Conservation (phyloP, 1,140 invertebrate genomes). For the Drosophila watanabei region DNA sequence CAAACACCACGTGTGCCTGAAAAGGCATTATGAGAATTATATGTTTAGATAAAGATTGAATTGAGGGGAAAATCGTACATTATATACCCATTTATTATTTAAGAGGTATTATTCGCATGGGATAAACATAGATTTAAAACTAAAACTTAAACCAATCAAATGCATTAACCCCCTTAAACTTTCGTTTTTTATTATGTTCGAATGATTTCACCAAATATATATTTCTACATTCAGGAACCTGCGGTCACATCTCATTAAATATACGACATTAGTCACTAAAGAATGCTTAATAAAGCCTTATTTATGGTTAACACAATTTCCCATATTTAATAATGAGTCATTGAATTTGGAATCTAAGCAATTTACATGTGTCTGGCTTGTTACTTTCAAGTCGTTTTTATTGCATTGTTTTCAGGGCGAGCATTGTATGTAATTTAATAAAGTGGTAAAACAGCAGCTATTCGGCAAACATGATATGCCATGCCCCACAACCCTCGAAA, state of each 20-base stretch:
- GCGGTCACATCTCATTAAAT: neutral
- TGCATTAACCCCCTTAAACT: neutral
- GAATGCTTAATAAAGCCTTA: neutral
- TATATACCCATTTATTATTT: neutral
- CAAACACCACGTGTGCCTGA: slow-evolving; percentile 3
- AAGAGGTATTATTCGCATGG: neutral
- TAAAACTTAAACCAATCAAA: neutral
- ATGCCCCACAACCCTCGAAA: slow-evolving; percentile 36
- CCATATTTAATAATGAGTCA: neutral
- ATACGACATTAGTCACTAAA: neutral
- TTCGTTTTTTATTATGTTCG: no score
- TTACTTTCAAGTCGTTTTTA: slow-evolving; percentile 22
- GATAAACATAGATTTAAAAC: no score
- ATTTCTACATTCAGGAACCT: neutral
- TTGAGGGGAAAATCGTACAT: neutral
- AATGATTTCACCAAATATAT: neutral
- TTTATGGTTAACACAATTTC: neutral
- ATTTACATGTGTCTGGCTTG: slow-evolving; percentile 33
- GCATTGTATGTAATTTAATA: slow-evolving; percentile 44
- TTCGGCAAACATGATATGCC: slow-evolving; percentile 50
- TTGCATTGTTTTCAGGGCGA: slow-evolving; percentile 37
- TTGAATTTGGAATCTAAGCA: slow-evolving; percentile 10
- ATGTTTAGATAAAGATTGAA: slow-evolving; percentile 19
- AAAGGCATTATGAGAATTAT: neutral
- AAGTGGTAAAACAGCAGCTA: slow-evolving; percentile 51